phyloP scores from a whole-genome alignment of 53 echinoderm and acorn worm species.

The Holothuria leucospilota region DNA sequence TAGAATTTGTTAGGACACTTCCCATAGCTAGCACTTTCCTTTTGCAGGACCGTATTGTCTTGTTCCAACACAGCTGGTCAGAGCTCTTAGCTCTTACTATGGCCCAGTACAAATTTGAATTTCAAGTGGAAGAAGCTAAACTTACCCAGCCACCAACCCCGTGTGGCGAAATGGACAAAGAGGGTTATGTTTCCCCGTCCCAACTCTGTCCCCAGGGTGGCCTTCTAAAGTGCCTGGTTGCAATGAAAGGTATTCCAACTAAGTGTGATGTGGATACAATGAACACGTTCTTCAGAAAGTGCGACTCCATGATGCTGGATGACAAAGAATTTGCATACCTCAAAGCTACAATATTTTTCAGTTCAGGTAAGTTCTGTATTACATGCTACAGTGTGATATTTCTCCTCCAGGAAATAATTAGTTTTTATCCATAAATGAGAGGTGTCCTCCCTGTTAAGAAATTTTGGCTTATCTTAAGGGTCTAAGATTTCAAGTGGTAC shows the following conservation, averaged over 20 bases:
- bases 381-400: too few species aligned
- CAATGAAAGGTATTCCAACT: conserved; percentile 93
- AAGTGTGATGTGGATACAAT: conserved; percentile 89
- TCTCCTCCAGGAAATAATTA: too few species aligned
- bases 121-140: conserved; percentile 80
- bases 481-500: too few species aligned
- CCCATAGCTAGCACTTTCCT: conserved; percentile 80
- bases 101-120: conserved; percentile 91
- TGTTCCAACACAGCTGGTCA: conserved; percentile 98
- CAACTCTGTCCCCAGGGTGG: conserved; percentile 70
- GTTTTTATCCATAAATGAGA: too few species aligned
- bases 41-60: conserved; percentile 72
- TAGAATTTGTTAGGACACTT: conserved; percentile 90
- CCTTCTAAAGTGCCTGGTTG: conserved; percentile 90
- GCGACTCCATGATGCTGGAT: conserved; percentile 88
- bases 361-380: conserved; percentile 79
- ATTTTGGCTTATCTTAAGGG: too few species aligned
- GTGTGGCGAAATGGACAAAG: conserved; percentile 37
- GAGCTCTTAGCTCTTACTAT: conserved; percentile 93
- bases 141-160: conserved; percentile 52
- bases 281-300: conserved; percentile 93
- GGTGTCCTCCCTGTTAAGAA: too few species aligned
- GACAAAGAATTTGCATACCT: conserved; percentile 99
- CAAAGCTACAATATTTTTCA: conserved; percentile 93
- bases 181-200: background rate